phyloP scores from a whole-genome alignment of 2,888 invertebrate genomes.

The Meiosimyza platycephala region DNA sequence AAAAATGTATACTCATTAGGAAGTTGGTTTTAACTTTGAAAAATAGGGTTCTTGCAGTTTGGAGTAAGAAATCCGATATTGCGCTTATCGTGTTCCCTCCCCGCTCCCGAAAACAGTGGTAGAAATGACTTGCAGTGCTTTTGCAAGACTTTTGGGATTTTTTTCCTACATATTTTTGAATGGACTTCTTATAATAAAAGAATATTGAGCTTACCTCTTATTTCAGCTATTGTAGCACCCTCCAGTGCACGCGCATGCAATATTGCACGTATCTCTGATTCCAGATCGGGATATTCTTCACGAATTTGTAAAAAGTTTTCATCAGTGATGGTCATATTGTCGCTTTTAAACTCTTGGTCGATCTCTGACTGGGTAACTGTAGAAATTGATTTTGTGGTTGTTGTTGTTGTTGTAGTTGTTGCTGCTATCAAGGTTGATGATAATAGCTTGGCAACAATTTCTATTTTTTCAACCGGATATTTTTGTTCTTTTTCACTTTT shows the following conservation, averaged over 20 bases:
- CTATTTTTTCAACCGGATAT: conserved; percentile 43
- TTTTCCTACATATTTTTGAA: too few relatives aligned
- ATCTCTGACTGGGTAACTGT: background rate
- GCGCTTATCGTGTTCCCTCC: too few relatives aligned
- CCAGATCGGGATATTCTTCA: conserved; percentile 59
- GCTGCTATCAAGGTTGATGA: conserved; percentile 53
- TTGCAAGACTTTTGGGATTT: too few relatives aligned
- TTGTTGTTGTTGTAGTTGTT: conserved; percentile 26
- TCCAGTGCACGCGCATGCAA: conserved; percentile 61
- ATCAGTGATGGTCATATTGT: conserved; percentile 59
- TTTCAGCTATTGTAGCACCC: conserved; percentile 63
- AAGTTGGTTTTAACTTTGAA: too few relatives aligned
- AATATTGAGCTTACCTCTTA: conserved; percentile 56
- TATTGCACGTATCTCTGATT: conserved; percentile 61
- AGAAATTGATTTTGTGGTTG: background rate
- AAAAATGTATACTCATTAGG: too few relatives aligned
- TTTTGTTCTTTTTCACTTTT: conserved; percentile 34
- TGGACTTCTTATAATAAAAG: background rate
- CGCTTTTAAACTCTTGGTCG: background rate
- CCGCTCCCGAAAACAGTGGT: too few relatives aligned
- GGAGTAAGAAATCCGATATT: too few relatives aligned
- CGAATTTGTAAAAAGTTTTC: conserved; percentile 52
- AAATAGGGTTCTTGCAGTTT: too few relatives aligned
- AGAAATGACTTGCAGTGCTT: too few relatives aligned
- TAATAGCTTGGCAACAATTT: conserved; percentile 54